Conservation (phyloP, 2,113 vertebrate genomes). For the Phocoena sinus region DNA sequence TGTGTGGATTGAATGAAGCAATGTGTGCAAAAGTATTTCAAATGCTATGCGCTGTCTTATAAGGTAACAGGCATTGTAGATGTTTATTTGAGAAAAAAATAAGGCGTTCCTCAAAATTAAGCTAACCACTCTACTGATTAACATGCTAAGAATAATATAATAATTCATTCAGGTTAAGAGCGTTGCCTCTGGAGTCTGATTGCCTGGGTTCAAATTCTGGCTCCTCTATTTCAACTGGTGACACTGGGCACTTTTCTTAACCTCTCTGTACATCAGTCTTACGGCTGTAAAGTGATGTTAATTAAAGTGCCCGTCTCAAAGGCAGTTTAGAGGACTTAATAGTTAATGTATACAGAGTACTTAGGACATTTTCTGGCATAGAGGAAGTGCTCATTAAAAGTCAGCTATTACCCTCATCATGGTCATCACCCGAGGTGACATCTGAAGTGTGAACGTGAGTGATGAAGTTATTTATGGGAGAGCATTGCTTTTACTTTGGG, state of each 20-base stretch:
- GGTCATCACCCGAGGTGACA: background rate
- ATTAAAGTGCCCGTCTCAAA: background rate
- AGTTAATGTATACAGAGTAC: background rate
- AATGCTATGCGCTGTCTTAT: background rate
- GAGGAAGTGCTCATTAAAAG: constrained; percentile 17
- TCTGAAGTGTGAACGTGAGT: background rate
- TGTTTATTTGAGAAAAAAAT: constrained; percentile 32
- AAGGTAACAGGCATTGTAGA: background rate
- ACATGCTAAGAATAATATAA: background rate
- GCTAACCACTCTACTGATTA: background rate
- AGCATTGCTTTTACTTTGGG: background rate
- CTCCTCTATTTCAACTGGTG: background rate
- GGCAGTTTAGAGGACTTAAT: background rate
- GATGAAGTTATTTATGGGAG: background rate
- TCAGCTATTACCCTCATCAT: constrained; percentile 18
- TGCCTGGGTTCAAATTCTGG: background rate
- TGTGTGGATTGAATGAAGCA: background rate
- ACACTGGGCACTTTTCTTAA: constrained; percentile 7
- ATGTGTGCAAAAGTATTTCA: background rate
- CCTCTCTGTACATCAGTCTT: background rate
- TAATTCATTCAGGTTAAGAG: background rate
- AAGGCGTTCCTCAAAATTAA: background rate
- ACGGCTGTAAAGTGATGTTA: background rate
- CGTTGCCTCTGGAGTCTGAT: background rate
- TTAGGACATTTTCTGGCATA: background rate